Evolutionary conservation across 2,797 vertebrate genomes (phyloP), one percentile per base, ranked within the genome.

Genomic region (Myotis daubentonii): DNA sequence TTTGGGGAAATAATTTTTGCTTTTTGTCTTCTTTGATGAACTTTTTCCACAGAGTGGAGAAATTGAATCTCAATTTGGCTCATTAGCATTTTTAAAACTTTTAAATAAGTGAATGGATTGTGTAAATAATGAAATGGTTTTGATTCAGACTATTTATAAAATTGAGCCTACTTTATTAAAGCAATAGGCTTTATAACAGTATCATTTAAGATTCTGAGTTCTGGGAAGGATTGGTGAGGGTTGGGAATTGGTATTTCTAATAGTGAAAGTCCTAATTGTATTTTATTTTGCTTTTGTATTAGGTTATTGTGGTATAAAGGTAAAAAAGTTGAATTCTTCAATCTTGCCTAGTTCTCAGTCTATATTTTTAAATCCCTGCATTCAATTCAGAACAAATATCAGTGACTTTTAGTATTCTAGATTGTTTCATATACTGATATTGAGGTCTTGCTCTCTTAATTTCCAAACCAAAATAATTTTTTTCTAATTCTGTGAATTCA

Each of bases 81-180:
- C 30, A 70, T 91, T 95, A 86, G 33, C 41, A 80, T 86, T 72
- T 68, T 72, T 33, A 49, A 49, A 74, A 81, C 41, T 76, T 44
- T 91, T 89, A 86, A 84, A 19, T 75, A 81, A 91, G 88, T 53
- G 22, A 60, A 38, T 30, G 47, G 75, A 82, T 72, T 93, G 30
- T 81, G 16, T n/a, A 81, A 91, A 57, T 85, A 93, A 47, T 66
- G 47, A 94, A 91, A 89, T 82, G n/a, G 16, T 82, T 94, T 95
- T 89, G 78, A 33, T 94, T 91, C 23, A 30, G 12, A 74, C 7
- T 86, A 57, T 70, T 93, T 65, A 51, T 91, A 82, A 78, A 93
- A 76, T 5, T 68, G 47, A 91, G 19, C 8, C 87, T 30, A 19
- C 20, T 81, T 94, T 83, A 65, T 91, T 70, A 66, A 78, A 93